Evolutionary conservation across 2,113 vertebrate species (phyloP).

Genomic region (Brachyhypopomus gauderio): DNA sequence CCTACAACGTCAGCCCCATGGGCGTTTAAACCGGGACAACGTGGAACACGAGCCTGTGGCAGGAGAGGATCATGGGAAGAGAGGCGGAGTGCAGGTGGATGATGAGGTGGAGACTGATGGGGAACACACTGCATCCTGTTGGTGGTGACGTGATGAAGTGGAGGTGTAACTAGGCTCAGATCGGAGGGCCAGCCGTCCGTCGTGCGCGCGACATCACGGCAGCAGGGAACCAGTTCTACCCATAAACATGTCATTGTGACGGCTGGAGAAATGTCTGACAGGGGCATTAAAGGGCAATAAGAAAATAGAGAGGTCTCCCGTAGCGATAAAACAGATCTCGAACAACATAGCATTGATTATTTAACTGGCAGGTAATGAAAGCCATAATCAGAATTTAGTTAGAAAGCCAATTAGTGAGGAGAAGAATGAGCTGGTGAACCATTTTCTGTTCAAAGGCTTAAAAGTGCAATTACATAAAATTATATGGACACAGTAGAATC

Average conservation of each 20-base stretch:
- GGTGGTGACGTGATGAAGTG: background rate
- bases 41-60: background rate
- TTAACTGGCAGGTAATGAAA: conserved; percentile 34
- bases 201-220: background rate
- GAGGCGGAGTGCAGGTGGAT: background rate
- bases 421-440: background rate
- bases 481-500: conserved; percentile 32
- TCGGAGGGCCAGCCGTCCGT: background rate
- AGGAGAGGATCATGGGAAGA: background rate
- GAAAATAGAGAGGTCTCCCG: conserved; percentile 10
- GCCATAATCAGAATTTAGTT: conserved; percentile 30
- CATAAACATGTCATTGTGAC: conserved; percentile 8
- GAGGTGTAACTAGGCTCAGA: background rate
- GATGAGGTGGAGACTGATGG: background rate
- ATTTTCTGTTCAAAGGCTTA: background rate
- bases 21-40: conserved; percentile 27
- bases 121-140: background rate
- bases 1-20: conserved; percentile 41
- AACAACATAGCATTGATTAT: conserved; percentile 35
- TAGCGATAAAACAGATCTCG: conserved; percentile 13
- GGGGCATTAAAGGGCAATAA: background rate
- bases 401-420: conserved; percentile 33
- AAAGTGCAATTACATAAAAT: conserved; percentile 47
- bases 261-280: background rate
- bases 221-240: background rate